A percentile compares a stretch with the other conserved stretches of the same genome.
Conservation (phyloP, 2,888 invertebrate genomes). For the Spialia ferax region DNA sequence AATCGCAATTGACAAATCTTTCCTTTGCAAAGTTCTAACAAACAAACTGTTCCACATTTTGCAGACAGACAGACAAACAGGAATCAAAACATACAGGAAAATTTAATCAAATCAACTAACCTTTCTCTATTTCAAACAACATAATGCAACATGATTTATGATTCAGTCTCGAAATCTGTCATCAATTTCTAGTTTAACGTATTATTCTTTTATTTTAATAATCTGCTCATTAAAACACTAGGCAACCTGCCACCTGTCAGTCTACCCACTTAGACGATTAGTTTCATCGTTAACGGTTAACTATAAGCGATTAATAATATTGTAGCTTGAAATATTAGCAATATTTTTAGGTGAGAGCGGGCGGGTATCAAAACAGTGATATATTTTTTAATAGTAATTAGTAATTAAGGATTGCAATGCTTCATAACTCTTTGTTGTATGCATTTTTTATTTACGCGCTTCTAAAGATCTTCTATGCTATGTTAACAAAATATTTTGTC, state of each 20-base stretch:
- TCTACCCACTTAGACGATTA: slow-evolving; percentile 34
- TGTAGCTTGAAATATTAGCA: neutral
- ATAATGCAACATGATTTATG: slow-evolving; percentile 27
- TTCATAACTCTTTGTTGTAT: too few relatives aligned
- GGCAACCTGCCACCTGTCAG: slow-evolving; percentile 32
- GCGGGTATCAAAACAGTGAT: too few relatives aligned
- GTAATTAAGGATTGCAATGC: too few relatives aligned
- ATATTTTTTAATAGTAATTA: too few relatives aligned
- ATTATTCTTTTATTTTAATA: slow-evolving; percentile 23
- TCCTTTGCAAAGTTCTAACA: neutral
- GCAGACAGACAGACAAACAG: too few relatives aligned
- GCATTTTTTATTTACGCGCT: too few relatives aligned
- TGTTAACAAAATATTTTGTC: too few relatives aligned
- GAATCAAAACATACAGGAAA: neutral
- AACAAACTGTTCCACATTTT: neutral
- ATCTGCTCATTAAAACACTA: slow-evolving; percentile 35
- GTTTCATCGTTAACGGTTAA: slow-evolving; percentile 7
- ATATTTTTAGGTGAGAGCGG: too few relatives aligned
- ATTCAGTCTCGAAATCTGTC: slow-evolving; percentile 30
- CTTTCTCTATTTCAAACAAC: slow-evolving; percentile 39
- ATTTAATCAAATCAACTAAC: slow-evolving; percentile 9
- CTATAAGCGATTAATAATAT: slow-evolving; percentile 9
- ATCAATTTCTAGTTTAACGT: slow-evolving; percentile 26
- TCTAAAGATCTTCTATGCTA: too few relatives aligned
- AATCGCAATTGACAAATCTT: too few relatives aligned